Base-by-base conservation (phyloP, 2,113 vertebrate species). In the Indicator indicator region DNA sequence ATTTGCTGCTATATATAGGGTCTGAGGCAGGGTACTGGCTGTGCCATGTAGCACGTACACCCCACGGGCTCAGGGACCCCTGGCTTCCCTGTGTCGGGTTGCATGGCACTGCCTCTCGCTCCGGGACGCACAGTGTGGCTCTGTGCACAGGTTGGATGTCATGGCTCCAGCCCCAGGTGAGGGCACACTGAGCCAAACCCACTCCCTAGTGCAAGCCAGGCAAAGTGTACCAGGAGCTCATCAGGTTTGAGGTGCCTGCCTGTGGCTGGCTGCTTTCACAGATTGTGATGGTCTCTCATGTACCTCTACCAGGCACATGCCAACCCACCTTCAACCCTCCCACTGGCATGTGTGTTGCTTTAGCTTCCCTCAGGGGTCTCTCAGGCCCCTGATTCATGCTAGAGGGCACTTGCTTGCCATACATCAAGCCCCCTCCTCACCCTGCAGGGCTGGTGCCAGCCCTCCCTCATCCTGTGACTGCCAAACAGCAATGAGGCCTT, bases 1-100 rank as follows among this genome's bases (percentile, higher is more conserved):
- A 90, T 90, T 96, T 93, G 46, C 90, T 87, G 52, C 94, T 95
- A 94, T 95, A 96, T 94, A 90, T 90, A 96, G 93, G 91, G 78
- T 33, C 84, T 59, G 16, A 24, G 12, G 2, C 42, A 27, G 50
- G 65, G 80, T 16, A 65, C 32, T 83, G 72, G 58, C 82, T 92
- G 86, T 95, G 93, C 90, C 89, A 92, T 5, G 10, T 27, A 8
- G 91, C 92, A 93, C 73, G 76, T 91, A 94, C 71, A 11, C 24
- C 3, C 2, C 87, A 32, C 16, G 0, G 54, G 60, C 65, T 83
- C 68, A 60, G 78, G 79, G 78, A 36, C 26, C 75, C 60, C 32
- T 46, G 33, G 8, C 52, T 78, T 48, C 84, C 74, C 59, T 28
- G 1, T 30, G 64, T 55, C 75, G 80, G 72, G 38, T 86, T 68